Percentiles rank a stretch among this genome's conserved stretches.
phyloP scores from a whole-genome alignment of 2,113 vertebrate species.

The Engystomops pustulosus region DNA sequence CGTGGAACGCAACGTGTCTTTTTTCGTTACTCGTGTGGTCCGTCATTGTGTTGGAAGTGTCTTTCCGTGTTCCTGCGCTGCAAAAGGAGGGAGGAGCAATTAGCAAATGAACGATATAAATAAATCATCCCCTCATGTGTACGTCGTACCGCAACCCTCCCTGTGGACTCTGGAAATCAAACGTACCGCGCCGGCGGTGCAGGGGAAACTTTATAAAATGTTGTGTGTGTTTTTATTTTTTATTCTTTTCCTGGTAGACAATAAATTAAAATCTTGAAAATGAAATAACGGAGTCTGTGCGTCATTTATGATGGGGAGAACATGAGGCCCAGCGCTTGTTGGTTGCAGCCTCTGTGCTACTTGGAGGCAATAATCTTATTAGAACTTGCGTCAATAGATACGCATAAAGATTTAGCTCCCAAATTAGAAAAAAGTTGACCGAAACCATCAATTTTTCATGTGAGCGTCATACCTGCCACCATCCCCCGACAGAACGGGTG shows the following conservation, averaged over 20 bases:
- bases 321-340: neutral
- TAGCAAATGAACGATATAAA: conserved; percentile 42
- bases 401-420: too few relatives aligned
- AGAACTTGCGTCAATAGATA: too few relatives aligned
- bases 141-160: conserved; percentile 24
- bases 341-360: too few relatives aligned
- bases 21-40: conserved; percentile 13
- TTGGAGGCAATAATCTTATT: too few relatives aligned
- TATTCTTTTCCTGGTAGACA: conserved; percentile 52
- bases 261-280: conserved; percentile 49
- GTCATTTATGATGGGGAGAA: neutral
- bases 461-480: too few relatives aligned
- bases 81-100: conserved; percentile 29
- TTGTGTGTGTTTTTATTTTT: conserved; percentile 42
- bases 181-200: conserved; percentile 18
- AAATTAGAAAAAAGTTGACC: too few relatives aligned
- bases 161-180: conserved; percentile 19
- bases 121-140: conserved; percentile 10
- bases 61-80: conserved; percentile 49
- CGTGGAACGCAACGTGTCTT: conserved; percentile 42
- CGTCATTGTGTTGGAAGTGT: conserved; percentile 42
- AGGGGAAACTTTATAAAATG: conserved; percentile 43
- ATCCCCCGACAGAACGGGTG: too few relatives aligned
- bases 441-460: too few relatives aligned
- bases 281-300: neutral